Evolutionary conservation across 2,888 invertebrate species (phyloP).

Genomic region (Andrena chrysosceles): DNA sequence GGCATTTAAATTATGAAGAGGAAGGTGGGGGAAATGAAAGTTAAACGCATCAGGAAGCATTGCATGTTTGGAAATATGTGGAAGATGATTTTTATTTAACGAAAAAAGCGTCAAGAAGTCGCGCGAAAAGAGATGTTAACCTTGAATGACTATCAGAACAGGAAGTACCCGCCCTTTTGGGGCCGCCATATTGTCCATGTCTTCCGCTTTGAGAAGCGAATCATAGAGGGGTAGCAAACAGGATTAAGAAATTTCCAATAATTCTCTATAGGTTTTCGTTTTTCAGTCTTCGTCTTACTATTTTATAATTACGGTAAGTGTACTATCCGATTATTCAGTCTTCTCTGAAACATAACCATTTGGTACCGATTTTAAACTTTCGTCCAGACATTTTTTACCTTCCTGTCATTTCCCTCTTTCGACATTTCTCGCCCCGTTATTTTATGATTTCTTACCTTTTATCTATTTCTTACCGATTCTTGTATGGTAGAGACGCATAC

Average conservation of each 20-base stretch:
- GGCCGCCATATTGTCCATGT: conserved; percentile 75
- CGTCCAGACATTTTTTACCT: conserved; percentile 46
- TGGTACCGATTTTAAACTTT: conserved; percentile 21
- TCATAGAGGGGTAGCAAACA: conserved; percentile 64
- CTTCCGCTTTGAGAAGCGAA: conserved; percentile 73
- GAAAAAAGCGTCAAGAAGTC: not conserved
- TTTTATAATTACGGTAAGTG: conserved; percentile 45
- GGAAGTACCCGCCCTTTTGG: conserved; percentile 77
- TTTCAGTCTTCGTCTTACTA: conserved; percentile 31
- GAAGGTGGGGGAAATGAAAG: not conserved
- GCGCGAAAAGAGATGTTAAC: conserved; percentile 40
- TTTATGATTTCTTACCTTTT: not conserved
- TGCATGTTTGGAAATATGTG: not conserved
- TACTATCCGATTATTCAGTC: not conserved
- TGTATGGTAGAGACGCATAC: not conserved
- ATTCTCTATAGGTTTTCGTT: conserved; percentile 52
- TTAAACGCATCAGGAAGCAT: not conserved
- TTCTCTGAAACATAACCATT: not conserved
- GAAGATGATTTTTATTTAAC: too few species aligned
- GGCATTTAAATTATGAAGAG: not conserved
- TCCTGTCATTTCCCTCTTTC: conserved; percentile 47
- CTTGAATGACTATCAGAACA: conserved; percentile 53
- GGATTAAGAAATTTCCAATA: conserved; percentile 68
- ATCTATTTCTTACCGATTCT: not conserved
- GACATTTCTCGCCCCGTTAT: conserved; percentile 1